Conservation (phyloP, 2,797 vertebrate species). For the Sciurus vulgaris region DNA sequence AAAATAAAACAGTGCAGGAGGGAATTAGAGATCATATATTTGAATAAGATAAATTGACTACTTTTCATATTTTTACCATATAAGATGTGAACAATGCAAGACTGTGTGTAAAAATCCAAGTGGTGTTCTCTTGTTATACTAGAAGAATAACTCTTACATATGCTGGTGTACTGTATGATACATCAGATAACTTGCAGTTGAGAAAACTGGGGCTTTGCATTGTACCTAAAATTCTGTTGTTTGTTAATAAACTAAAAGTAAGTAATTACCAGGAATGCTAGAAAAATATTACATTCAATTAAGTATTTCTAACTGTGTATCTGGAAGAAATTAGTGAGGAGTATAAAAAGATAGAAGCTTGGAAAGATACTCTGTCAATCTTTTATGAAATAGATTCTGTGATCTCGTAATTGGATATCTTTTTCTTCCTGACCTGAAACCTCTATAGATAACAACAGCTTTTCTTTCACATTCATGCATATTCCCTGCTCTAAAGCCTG, state of each 20-base stretch:
- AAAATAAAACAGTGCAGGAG: not conserved
- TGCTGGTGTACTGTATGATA: conserved; percentile 74
- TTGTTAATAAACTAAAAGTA: conserved; percentile 81
- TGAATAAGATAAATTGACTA: conserved; percentile 76
- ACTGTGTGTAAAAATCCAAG: conserved; percentile 55
- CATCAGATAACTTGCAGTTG: conserved; percentile 74
- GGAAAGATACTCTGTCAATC: not conserved
- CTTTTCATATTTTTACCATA: conserved; percentile 47
- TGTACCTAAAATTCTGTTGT: conserved; percentile 74
- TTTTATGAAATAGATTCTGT: conserved; percentile 3
- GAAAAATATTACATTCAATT: conserved; percentile 80
- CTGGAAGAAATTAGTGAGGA: conserved; percentile 29
- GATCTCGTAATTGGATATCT: not conserved
- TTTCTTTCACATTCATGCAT: not conserved
- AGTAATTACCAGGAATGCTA: conserved; percentile 76
- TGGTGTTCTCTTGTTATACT: conserved; percentile 54
- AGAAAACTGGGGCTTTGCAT: conserved; percentile 79
- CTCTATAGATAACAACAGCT: not conserved
- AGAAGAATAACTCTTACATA: conserved; percentile 75
- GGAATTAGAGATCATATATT: conserved; percentile 69
- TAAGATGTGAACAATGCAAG: not conserved
- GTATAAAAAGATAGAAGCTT: not conserved
- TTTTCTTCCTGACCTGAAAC: not conserved
- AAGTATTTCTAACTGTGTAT: conserved; percentile 71
- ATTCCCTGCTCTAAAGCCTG: not conserved